Conservation (phyloP, 2,888 invertebrate species). For the Hartigia nigra region DNA sequence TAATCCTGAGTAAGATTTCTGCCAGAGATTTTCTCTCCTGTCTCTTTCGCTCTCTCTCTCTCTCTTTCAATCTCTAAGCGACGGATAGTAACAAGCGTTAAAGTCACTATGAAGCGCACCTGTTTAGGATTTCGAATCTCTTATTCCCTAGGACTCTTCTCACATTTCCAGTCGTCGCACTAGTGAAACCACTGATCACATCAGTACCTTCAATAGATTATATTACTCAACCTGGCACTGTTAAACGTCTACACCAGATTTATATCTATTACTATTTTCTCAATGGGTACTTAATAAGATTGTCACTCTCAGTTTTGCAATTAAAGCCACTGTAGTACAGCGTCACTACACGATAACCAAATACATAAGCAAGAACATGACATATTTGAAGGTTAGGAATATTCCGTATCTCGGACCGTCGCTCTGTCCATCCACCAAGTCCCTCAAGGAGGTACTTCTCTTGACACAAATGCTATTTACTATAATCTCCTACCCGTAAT, state of each 20-base stretch:
- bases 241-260: neutral
- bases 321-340: neutral
- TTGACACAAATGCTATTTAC: neutral
- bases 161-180: neutral
- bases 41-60: neutral
- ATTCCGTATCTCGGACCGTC: neutral
- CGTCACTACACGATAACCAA: neutral
- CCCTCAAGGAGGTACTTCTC: neutral
- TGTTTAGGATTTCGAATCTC: neutral
- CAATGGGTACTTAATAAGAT: neutral
- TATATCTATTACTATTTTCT: neutral
- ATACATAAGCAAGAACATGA: neutral
- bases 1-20: neutral
- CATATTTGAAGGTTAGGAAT: neutral
- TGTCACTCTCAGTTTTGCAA: neutral
- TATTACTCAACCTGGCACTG: neutral
- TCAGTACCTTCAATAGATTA: neutral
- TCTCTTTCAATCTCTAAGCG: neutral
- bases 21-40: neutral
- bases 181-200: neutral
- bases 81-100: neutral
- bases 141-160: neutral
- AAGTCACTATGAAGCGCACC: neutral
- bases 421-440: constrained; percentile 4
- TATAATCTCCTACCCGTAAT: neutral